A percentile compares a stretch with the other conserved stretches of the same genome.
phyloP scores from a whole-genome alignment of 2,113 vertebrate genomes.

The Malurus elegans region DNA sequence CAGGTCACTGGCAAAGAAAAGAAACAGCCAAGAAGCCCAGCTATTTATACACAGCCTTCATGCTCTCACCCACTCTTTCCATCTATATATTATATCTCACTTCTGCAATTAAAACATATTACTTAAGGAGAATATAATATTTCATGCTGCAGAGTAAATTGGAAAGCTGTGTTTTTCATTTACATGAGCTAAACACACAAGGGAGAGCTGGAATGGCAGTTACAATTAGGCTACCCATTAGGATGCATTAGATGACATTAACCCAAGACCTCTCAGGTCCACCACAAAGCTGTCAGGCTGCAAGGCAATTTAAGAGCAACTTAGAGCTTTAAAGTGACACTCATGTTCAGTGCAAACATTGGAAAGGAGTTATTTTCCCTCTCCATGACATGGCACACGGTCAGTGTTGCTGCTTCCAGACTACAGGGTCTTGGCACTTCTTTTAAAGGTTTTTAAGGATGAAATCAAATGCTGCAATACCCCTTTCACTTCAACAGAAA shows the following conservation, averaged over 20 bases:
- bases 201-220: conserved; percentile 62
- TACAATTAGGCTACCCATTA: conserved; percentile 65
- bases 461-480: conserved; percentile 8
- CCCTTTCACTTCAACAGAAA: not conserved
- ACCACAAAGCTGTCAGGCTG: conserved; percentile 26
- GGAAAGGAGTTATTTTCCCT: not conserved
- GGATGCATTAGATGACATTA: conserved; percentile 69
- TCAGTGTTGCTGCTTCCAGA: not conserved
- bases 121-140: conserved; percentile 40
- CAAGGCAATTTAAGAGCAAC: conserved; percentile 31
- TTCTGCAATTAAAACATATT: conserved; percentile 56
- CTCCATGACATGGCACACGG: not conserved
- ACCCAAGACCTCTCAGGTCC: conserved; percentile 62
- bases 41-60: not conserved
- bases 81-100: not conserved
- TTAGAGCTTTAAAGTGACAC: conserved; percentile 32
- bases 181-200: conserved; percentile 54
- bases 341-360: not conserved
- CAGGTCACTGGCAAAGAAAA: not conserved
- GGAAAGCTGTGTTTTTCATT: conserved; percentile 63
- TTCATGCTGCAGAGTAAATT: conserved; percentile 44
- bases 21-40: not conserved
- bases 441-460: conserved; percentile 7
- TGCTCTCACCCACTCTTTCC: not conserved
- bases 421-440: not conserved